Base-by-base conservation (phyloP, 2,797 vertebrate species). In the Macropodus opercularis region DNA sequence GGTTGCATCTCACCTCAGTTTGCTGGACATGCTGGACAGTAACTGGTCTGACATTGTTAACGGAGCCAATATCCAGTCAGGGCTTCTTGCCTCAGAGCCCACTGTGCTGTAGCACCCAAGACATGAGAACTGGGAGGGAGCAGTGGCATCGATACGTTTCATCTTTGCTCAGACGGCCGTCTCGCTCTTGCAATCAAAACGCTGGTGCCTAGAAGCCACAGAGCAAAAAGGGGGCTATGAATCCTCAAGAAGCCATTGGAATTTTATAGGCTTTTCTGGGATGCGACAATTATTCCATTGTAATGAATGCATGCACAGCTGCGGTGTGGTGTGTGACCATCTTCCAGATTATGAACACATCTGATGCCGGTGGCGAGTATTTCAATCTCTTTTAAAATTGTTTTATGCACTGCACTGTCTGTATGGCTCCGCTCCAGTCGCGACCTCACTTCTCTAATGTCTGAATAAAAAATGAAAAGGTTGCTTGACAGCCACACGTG, bases 41-140 rank as follows among this genome's bases (percentile, higher is more conserved):
- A n/a, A n/a, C n/a, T n/a, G n/a, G n/a, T 79, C 72, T 78, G 69
- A 77, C 69, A 79, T 85, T 85, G 85, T 87, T 84, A 71, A 76
- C 67, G 80, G 81, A 83, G 78, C 77, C 69, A 71, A 63, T 81
- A 79, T 77, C 82, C 77, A 78, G 68, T 62, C 63, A 32, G 75
- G 66, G 72, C 69, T 81, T 84, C 82, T 80, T 82, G 89, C 83
- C 89, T 71, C 80, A 89, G 52, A 61, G 80, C 80, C 56, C 12
- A 70, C 67, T 32, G 12, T 14, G 31, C 31, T 65, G 65, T 68
- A 70, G 80, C 71, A 67, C 54, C 76, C 66, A 44, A 70, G 72
- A 74, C 83, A 85, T 86, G 77, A 84, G 50, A 43, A 53, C 51
- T 29, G 69, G 64, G 63, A 62, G 74, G 39, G 73, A 54, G 64